These are phyloP conservation scores for Stomatorhinus ivindoensis DNA, from an alignment of 2,113 vertebrate species.

Conservation along the genomic window DNA sequence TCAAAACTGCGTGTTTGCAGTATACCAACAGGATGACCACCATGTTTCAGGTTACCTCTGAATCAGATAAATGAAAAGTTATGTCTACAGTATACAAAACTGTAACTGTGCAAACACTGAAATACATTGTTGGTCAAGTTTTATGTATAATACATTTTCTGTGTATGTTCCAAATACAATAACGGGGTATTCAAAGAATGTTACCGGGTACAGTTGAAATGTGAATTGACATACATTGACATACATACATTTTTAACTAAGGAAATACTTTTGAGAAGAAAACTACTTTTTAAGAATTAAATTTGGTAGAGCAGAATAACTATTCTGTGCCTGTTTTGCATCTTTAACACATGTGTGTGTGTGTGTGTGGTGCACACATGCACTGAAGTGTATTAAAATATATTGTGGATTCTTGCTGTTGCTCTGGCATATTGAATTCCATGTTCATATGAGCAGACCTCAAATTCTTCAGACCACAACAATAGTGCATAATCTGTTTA, in stretches of 20 bases:
- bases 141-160: background rate
- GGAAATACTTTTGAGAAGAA: background rate
- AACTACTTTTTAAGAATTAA: background rate
- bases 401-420: background rate
- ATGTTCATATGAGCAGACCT: background rate
- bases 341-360: background rate
- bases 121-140: background rate
- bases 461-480: background rate
- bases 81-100: background rate
- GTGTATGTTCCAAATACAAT: background rate
- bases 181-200: background rate
- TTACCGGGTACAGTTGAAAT: background rate
- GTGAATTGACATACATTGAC: background rate
- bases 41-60: background rate
- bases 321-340: background rate
- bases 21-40: background rate
- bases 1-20: background rate
- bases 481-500: background rate
- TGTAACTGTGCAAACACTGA: background rate
- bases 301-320: background rate
- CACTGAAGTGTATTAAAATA: background rate
- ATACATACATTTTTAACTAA: background rate
- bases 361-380: background rate
- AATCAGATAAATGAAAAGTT: background rate
- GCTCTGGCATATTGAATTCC: background rate